Base-by-base conservation (phyloP, 2,888 invertebrate genomes). In the Silvanus unidentatus region DNA sequence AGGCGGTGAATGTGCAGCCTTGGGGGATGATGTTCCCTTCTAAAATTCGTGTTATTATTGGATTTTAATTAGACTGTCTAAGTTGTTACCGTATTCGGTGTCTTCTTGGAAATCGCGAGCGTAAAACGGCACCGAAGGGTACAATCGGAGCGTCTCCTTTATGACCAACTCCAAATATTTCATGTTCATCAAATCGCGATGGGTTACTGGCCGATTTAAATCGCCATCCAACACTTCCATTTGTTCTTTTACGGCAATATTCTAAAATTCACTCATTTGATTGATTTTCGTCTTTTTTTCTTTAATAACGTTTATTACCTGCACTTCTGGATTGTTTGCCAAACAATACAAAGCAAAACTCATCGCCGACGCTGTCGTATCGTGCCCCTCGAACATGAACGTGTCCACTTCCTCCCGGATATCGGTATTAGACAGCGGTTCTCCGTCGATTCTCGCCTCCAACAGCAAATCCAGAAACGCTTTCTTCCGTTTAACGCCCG, bases 331-430 rank as follows among this genome's bases (percentile, higher is more conserved):
- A 47, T 53, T 40, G n/a, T 40, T 40, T 13, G 43, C 43, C 16
- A 46, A 36, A 36, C 37, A 3, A 39, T 45, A 52, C 29, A 49
- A 4, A 12, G 47, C 41, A 36, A 47, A 52, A n/a, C 51, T 34
- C 28, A 52, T 30, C 5, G 34, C 47, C 12, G 43, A 42, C 6
- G 51, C 45, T n/a, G 49, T 47, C 1, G 53, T 52, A 34, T 53
- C 53, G 15, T 49, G 45, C 8, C 53, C 53, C 53, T 53, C 84
- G 66, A 86, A 86, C 80, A 86, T 81, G 54, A 86, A 84, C 0
- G 86, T 86, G 53, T 85, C 81, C 0, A 85, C 82, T 71, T 86
- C 83, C 62, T 84, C 81, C 43, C 81, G 73, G 35, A 86, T 77
- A 48, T 78, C 77, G 22, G 77, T 63, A 50, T 80, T 77, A 6